Conservation (phyloP, 2,888 invertebrate species). For the Pollenia angustigena region DNA sequence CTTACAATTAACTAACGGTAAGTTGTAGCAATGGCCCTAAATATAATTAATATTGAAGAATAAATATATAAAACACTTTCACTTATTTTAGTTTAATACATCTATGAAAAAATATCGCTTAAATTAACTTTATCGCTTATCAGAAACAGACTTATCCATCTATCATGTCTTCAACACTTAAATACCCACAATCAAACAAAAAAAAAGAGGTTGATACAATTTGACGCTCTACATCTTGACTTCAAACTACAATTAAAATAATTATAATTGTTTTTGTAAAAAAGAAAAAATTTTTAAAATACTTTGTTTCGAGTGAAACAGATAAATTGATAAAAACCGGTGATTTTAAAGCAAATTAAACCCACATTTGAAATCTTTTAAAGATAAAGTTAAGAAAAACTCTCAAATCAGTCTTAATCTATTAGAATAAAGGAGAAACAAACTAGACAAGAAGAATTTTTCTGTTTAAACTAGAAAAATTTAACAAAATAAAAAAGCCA, state of each 20-base stretch:
- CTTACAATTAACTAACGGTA: no score
- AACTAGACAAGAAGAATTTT: constrained; percentile 15
- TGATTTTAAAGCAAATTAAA: constrained; percentile 49
- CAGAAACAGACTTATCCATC: constrained; percentile 31
- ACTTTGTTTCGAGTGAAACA: constrained; percentile 33
- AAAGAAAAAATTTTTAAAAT: constrained; percentile 5
- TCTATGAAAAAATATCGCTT: background rate
- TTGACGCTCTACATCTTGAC: constrained; percentile 43
- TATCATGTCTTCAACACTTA: constrained; percentile 40
- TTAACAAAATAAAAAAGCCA: constrained; percentile 39
- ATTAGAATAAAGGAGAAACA: constrained; percentile 18
- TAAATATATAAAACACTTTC: no score
- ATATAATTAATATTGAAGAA: no score
- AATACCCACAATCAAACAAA: constrained; percentile 25
- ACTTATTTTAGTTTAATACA: no score
- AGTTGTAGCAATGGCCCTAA: no score
- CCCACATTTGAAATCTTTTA: constrained; percentile 41
- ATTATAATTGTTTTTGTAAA: constrained; percentile 2
- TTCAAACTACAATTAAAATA: constrained; percentile 28
- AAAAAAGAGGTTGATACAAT: constrained; percentile 53
- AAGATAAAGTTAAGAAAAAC: constrained; percentile 28
- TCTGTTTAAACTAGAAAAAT: constrained; percentile 6
- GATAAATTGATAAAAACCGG: constrained; percentile 10
- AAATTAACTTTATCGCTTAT: constrained; percentile 12
- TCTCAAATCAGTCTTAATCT: constrained; percentile 2